Percentiles rank a stretch among this genome's conserved stretches.
phyloP scores from a whole-genome alignment of 2,888 invertebrate species.

The Drosophila mimica region DNA sequence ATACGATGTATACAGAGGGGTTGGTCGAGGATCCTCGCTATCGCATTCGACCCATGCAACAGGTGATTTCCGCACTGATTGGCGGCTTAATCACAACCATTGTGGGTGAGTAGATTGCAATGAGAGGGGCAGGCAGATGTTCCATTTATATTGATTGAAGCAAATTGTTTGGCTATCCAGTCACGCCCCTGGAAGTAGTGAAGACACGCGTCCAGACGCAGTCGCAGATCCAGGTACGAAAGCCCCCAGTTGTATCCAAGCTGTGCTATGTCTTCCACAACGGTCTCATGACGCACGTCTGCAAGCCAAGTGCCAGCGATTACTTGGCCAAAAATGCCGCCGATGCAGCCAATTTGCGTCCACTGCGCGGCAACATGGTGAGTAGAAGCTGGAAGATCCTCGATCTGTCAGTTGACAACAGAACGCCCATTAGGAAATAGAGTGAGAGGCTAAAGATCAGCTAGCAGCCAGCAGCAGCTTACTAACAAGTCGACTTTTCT shows the following conservation, averaged over 20 bases:
- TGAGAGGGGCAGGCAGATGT: not conserved
- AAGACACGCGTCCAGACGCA: conserved; percentile 94
- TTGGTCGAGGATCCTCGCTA: conserved; percentile 89
- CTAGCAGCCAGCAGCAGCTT: not conserved
- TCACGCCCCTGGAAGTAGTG: conserved; percentile 98
- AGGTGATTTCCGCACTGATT: conserved; percentile 84
- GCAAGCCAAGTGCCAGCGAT: conserved; percentile 88
- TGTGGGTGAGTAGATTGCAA: conserved; percentile 87
- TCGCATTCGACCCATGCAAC: conserved; percentile 86
- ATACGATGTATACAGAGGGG: conserved; percentile 33
- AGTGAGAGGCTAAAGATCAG: not conserved
- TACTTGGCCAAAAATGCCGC: conserved; percentile 63
- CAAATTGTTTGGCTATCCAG: conserved; percentile 85
- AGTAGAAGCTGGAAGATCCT: conserved; percentile 7
- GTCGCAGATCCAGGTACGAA: conserved; percentile 87
- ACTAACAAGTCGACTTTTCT: conserved; percentile 25
- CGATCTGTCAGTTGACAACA: not conserved
- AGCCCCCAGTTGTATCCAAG: conserved; percentile 90
- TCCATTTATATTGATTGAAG: not conserved
- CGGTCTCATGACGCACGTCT: conserved; percentile 98
- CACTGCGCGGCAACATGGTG: conserved; percentile 89
- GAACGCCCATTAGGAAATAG: not conserved
- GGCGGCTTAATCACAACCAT: conserved; percentile 95
- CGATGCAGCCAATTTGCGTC: conserved; percentile 44
- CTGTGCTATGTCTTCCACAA: conserved; percentile 97